Conservation (phyloP, 2,888 invertebrate species). For the Scaptomyza reducta region DNA sequence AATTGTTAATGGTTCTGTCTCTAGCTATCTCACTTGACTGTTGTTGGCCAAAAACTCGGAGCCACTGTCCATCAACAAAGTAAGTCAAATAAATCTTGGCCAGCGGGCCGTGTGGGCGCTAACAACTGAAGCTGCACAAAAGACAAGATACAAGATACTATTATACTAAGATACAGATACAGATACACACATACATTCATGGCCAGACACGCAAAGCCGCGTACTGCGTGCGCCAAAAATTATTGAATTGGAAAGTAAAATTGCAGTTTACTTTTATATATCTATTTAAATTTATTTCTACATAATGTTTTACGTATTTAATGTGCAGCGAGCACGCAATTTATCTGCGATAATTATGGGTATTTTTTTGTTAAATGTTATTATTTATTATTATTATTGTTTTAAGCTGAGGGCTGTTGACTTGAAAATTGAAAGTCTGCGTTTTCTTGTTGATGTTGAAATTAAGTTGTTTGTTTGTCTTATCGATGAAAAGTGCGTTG, state of each 20-base stretch:
- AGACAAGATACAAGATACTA: slow-evolving; percentile 30
- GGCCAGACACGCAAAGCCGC: slow-evolving; percentile 41
- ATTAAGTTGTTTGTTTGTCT: slow-evolving; percentile 35
- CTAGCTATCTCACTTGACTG: not conserved
- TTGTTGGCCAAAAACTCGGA: slow-evolving; percentile 5
- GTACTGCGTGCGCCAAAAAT: slow-evolving; percentile 65
- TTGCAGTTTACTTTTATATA: slow-evolving; percentile 56
- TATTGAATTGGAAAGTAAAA: slow-evolving; percentile 76
- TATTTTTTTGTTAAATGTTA: slow-evolving; percentile 35
- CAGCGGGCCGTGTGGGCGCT: slow-evolving; percentile 42
- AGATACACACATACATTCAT: not conserved
- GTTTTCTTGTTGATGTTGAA: slow-evolving; percentile 17
- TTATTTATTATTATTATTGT: slow-evolving; percentile 32
- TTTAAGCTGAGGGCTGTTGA: slow-evolving; percentile 40
- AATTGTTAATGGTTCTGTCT: slow-evolving; percentile 53
- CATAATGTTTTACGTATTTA: slow-evolving; percentile 50
- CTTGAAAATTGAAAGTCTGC: slow-evolving; percentile 47
- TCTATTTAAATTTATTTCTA: slow-evolving; percentile 70
- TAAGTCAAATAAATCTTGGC: slow-evolving; percentile 44
- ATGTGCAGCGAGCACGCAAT: slow-evolving; percentile 64
- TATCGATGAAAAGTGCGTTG: slow-evolving; percentile 6
- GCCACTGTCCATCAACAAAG: slow-evolving; percentile 55
- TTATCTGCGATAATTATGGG: slow-evolving; percentile 53
- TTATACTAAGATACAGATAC: slow-evolving; percentile 14
- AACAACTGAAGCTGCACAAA: slow-evolving; percentile 18